Conservation (phyloP, 2,113 vertebrate species). For the Uria lomvia region DNA sequence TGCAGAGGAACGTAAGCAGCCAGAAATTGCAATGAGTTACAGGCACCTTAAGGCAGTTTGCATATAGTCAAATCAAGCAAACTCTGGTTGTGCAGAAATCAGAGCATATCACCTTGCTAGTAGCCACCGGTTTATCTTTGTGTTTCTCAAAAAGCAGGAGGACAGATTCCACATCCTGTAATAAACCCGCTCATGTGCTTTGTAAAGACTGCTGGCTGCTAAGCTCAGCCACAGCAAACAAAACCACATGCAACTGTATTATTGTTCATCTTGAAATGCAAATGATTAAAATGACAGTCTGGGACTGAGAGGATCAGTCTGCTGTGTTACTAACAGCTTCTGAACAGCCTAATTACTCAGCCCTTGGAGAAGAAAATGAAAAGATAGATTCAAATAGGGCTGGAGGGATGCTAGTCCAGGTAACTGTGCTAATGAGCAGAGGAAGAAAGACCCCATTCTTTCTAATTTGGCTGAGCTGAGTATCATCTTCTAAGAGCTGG, state of each 20-base stretch:
- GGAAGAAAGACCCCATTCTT: background rate
- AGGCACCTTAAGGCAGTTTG: background rate
- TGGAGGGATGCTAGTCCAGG: background rate
- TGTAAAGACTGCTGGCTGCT: background rate
- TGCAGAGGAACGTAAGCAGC: background rate
- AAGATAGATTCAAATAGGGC: background rate
- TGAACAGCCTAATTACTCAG: background rate
- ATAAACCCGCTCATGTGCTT: background rate
- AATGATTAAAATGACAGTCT: background rate
- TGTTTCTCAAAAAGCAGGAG: slow-evolving; percentile 55
- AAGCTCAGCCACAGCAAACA: background rate
- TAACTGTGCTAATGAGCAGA: background rate
- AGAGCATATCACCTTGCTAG: slow-evolving; percentile 47
- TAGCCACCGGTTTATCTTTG: slow-evolving; percentile 45
- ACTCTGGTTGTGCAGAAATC: background rate
- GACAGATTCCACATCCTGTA: slow-evolving; percentile 61
- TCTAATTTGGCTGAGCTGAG: background rate
- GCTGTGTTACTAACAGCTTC: background rate
- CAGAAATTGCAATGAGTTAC: background rate
- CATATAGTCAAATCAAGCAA: background rate
- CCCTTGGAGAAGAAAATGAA: background rate
- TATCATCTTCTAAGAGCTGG: background rate
- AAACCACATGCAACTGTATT: background rate
- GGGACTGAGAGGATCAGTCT: background rate
- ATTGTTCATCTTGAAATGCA: background rate